These are phyloP conservation scores for Acarapis woodi DNA, from an alignment of 1,140 invertebrate species.

Conservation along the genomic window DNA sequence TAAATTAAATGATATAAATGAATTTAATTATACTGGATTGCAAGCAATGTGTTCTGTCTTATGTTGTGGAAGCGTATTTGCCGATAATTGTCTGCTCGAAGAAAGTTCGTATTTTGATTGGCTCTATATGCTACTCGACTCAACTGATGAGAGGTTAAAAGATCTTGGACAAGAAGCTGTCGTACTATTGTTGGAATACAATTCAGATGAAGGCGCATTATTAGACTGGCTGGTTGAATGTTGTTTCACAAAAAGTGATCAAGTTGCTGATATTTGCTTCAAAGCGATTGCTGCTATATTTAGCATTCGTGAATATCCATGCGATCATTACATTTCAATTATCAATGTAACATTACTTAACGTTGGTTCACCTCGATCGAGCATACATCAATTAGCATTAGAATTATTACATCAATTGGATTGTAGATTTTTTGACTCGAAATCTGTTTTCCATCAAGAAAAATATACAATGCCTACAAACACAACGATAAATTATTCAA, in stretches of 20 bases:
- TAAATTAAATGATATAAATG: constrained; percentile 13
- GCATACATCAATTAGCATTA: constrained; percentile 66
- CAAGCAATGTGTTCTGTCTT: constrained; percentile 71
- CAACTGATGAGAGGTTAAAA: constrained; percentile 60
- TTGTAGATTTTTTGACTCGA: constrained; percentile 65
- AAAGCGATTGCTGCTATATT: constrained; percentile 79
- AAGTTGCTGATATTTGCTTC: constrained; percentile 82
- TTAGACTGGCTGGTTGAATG: constrained; percentile 91
- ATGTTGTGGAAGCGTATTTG: constrained; percentile 80
- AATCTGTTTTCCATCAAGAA: background rate
- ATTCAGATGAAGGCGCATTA: constrained; percentile 67
- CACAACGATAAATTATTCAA: background rate
- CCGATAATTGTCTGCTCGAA: constrained; percentile 51
- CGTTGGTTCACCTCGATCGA: constrained; percentile 65
- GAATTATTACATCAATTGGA: constrained; percentile 78
- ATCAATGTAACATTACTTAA: constrained; percentile 89
- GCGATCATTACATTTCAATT: constrained; percentile 88
- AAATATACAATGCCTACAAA: background rate
- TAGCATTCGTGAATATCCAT: constrained; percentile 84
- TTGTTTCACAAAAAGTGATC: constrained; percentile 65
- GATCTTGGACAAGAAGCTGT: constrained; percentile 70
- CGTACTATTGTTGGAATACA: constrained; percentile 71
- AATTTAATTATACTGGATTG: constrained; percentile 28
- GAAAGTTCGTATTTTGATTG: constrained; percentile 63
- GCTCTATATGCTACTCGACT: constrained; percentile 62